Conservation (phyloP, 2,113 vertebrate species). For the Gallinago media region DNA sequence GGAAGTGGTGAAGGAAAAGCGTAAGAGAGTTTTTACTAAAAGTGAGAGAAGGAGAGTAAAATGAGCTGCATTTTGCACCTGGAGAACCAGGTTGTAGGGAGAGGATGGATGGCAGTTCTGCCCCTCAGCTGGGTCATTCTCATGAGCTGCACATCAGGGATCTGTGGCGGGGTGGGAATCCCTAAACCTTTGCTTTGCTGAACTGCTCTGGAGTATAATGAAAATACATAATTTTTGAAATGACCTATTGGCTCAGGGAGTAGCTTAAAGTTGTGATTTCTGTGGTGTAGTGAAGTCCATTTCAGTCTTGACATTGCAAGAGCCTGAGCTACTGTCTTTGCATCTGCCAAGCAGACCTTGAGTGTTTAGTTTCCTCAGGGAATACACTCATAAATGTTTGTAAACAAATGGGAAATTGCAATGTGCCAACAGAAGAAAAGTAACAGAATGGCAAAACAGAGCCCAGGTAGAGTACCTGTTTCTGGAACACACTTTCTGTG, state of each 20-base stretch:
- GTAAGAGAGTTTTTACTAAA: neutral
- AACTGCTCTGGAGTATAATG: neutral
- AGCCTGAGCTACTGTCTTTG: neutral
- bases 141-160: fast-evolving
- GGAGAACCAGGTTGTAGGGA: neutral
- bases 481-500: neutral
- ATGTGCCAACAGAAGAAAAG: neutral
- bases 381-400: neutral
- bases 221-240: neutral
- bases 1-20: neutral
- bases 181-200: neutral
- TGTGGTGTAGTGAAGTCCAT: neutral
- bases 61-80: neutral
- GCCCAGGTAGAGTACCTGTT: neutral
- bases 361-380: neutral
- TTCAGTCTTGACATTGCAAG: neutral
- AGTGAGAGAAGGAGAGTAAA: neutral
- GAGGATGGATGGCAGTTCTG: neutral
- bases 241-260: neutral
- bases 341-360: neutral
- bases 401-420: neutral
- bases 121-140: fast-evolving
- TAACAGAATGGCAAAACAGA: neutral
- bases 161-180: neutral
- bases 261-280: neutral